Percentiles rank a stretch among this genome's conserved stretches.
Evolutionary conservation across 2,113 vertebrate genomes (phyloP).

Genomic region (Orycteropus afer): DNA sequence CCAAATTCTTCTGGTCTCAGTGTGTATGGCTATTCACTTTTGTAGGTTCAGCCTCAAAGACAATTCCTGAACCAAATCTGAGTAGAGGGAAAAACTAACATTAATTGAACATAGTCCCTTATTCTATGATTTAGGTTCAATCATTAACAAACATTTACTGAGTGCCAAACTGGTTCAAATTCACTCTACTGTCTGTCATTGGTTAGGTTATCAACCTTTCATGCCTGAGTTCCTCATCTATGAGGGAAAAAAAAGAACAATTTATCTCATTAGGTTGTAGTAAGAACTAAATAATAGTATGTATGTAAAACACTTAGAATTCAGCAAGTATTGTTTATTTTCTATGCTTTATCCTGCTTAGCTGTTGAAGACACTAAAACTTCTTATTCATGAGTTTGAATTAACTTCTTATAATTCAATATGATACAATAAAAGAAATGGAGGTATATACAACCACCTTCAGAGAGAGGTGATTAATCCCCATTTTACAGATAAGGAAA

Average conservation of each 20-base stretch:
- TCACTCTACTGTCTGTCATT: neutral
- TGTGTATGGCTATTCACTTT: neutral
- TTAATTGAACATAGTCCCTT: neutral
- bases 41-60: neutral
- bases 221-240: neutral
- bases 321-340: neutral
- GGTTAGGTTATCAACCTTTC: conserved; percentile 6
- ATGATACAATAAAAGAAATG: neutral
- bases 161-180: neutral
- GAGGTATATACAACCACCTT: neutral
- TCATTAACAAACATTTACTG: conserved; percentile 28
- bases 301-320: neutral
- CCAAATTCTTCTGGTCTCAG: too few relatives aligned
- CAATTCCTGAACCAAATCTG: conserved; percentile 42
- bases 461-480: neutral
- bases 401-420: conserved; percentile 13
- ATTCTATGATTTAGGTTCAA: conserved; percentile 15
- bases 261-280: neutral
- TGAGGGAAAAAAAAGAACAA: neutral
- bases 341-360: neutral
- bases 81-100: neutral
- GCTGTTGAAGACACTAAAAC: neutral
- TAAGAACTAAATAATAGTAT: neutral
- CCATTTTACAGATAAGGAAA: too few relatives aligned
- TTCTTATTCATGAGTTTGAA: neutral